Evolutionary conservation across 2,113 vertebrate genomes (phyloP).

Genomic region (Stercorarius parasiticus): DNA sequence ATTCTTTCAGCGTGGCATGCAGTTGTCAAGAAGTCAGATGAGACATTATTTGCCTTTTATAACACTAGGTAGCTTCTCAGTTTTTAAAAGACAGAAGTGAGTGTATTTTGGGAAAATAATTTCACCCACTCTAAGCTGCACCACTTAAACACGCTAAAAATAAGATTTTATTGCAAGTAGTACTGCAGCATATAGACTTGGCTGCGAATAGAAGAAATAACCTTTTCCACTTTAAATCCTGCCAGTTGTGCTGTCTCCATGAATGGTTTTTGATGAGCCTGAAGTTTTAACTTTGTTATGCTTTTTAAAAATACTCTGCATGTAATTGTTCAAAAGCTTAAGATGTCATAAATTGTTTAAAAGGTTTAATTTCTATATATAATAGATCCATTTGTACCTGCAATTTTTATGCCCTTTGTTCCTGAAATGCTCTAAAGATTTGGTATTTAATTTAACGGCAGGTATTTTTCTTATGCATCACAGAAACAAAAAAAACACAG

Average conservation of each 20-base stretch:
- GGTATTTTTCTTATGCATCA: neutral
- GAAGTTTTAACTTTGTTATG: neutral
- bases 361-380: neutral
- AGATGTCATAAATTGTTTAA: neutral
- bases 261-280: neutral
- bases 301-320: neutral
- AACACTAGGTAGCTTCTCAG: neutral
- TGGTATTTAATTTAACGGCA: neutral
- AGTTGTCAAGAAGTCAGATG: conserved; percentile 41
- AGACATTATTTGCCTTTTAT: neutral
- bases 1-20: conserved; percentile 14
- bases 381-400: neutral
- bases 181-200: conserved; percentile 7
- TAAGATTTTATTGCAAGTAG: conserved; percentile 8
- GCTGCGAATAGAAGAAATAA: conserved; percentile 19
- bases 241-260: neutral
- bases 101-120: neutral
- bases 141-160: conserved; percentile 40
- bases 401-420: neutral
- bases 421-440: neutral
- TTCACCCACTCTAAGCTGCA: neutral
- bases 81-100: neutral
- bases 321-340: neutral
- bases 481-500: neutral
- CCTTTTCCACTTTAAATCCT: neutral